Evolutionary conservation across 2,888 invertebrate genomes (phyloP).

Genomic region (Drosophila koepferae): DNA sequence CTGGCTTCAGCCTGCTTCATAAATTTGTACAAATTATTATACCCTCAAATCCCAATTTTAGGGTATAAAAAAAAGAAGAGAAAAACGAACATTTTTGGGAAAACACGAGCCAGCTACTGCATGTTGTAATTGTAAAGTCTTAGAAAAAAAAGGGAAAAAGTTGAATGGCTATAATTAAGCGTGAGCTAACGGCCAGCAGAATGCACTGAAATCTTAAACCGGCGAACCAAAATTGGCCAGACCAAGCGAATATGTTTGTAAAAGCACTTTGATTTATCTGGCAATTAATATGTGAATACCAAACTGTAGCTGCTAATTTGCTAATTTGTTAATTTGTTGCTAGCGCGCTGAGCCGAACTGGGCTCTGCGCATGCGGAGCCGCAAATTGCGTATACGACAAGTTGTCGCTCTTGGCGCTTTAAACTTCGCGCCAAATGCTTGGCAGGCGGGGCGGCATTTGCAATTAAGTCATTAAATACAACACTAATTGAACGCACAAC

Average conservation of each 20-base stretch:
- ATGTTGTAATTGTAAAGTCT: slow-evolving; percentile 39
- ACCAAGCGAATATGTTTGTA: slow-evolving; percentile 19
- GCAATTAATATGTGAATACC: slow-evolving; percentile 35
- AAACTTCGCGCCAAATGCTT: slow-evolving; percentile 16
- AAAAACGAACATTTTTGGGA: slow-evolving; percentile 3
- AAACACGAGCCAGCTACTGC: slow-evolving; percentile 27
- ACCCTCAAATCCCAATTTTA: neutral
- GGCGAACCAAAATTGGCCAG: slow-evolving; percentile 3
- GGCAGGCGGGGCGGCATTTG: slow-evolving; percentile 40
- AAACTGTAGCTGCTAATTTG: slow-evolving; percentile 48
- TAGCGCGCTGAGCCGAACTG: slow-evolving; percentile 5
- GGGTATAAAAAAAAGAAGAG: neutral
- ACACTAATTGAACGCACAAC: slow-evolving; percentile 61
- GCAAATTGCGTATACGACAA: slow-evolving; percentile 47
- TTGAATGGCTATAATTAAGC: slow-evolving; percentile 49
- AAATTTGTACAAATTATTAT: neutral
- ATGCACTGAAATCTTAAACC: slow-evolving; percentile 42
- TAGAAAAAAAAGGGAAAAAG: slow-evolving; percentile 3
- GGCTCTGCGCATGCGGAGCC: slow-evolving; percentile 39
- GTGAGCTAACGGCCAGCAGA: slow-evolving; percentile 36
- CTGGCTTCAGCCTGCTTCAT: neutral
- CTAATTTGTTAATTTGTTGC: slow-evolving; percentile 37
- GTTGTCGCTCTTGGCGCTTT: slow-evolving; percentile 25
- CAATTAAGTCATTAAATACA: slow-evolving; percentile 78
- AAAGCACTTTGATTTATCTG: slow-evolving; percentile 46